These are phyloP conservation scores for Caradrina clavipalpis DNA, from an alignment of 2,888 invertebrate genomes.

Conservation along the genomic window DNA sequence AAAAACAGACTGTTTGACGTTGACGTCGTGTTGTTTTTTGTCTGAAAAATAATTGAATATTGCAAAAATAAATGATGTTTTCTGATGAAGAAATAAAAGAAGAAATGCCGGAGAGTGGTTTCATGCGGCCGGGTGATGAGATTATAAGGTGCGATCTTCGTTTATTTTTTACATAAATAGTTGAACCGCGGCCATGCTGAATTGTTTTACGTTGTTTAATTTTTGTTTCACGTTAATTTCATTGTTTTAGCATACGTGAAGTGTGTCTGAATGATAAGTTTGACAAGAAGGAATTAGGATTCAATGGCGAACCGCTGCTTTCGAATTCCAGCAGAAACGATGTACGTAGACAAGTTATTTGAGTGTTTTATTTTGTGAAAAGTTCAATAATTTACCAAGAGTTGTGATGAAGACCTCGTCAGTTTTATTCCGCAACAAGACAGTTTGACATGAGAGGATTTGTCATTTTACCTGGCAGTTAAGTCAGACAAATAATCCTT, in stretches of 20 bases:
- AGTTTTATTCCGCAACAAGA: slow-evolving; percentile 8
- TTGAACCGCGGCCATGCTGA: slow-evolving; percentile 75
- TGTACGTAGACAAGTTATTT: slow-evolving; percentile 72
- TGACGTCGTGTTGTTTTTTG: slow-evolving; percentile 80
- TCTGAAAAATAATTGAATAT: slow-evolving; percentile 87
- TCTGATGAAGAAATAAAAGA: slow-evolving; percentile 89
- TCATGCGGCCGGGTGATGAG: slow-evolving; percentile 85
- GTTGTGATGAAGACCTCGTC: background rate
- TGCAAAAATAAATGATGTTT: slow-evolving; percentile 88
- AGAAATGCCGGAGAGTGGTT: slow-evolving; percentile 81
- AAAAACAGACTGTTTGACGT: slow-evolving; percentile 78
- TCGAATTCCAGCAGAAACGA: slow-evolving; percentile 78
- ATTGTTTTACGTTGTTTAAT: slow-evolving; percentile 67
- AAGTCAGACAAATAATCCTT: slow-evolving; percentile 17
- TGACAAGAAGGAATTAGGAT: slow-evolving; percentile 82
- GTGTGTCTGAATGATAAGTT: slow-evolving; percentile 86
- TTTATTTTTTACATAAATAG: slow-evolving; percentile 66
- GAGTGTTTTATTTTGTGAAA: background rate
- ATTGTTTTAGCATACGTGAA: slow-evolving; percentile 83
- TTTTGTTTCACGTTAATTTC: slow-evolving; percentile 67
- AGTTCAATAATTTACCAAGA: slow-evolving; percentile 2
- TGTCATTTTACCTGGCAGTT: slow-evolving; percentile 37
- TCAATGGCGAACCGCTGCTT: slow-evolving; percentile 76
- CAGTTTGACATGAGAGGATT: slow-evolving; percentile 25
- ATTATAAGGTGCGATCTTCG: slow-evolving; percentile 83